phyloP scores from a whole-genome alignment of 2,113 vertebrate genomes.

The Otus sunia region DNA sequence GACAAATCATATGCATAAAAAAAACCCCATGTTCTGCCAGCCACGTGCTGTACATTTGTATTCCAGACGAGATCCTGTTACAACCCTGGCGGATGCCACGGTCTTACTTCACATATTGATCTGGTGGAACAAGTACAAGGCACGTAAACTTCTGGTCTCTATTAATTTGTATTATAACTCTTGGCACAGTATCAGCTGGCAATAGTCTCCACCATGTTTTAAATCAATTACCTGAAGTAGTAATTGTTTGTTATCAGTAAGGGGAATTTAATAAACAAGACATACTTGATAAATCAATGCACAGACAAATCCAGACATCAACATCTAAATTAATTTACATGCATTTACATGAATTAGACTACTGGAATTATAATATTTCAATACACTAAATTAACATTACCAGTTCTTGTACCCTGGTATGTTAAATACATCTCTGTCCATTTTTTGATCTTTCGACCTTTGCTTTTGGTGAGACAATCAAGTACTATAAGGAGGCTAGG shows the following conservation, averaged over 20 bases:
- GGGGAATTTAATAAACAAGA: neutral
- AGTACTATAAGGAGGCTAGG: neutral
- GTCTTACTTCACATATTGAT: neutral
- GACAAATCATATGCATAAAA: neutral
- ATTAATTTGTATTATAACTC: neutral
- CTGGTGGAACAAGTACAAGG: neutral
- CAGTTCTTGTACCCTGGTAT: neutral
- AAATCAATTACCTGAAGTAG: slow-evolving; percentile 33
- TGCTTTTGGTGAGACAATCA: neutral
- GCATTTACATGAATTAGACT: neutral
- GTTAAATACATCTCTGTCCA: neutral
- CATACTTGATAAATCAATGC: neutral
- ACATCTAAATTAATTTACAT: neutral
- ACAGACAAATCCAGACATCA: neutral
- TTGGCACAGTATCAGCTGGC: slow-evolving; percentile 20
- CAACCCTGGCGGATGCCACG: neutral
- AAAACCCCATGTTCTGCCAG: neutral
- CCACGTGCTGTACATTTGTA: neutral
- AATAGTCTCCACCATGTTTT: neutral
- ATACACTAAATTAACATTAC: neutral
- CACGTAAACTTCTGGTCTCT: neutral
- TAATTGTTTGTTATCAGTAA: slow-evolving; percentile 5
- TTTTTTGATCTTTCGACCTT: neutral
- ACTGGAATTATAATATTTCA: neutral
- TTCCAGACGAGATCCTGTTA: neutral